Conservation (phyloP, 2,113 vertebrate species). For the Thalassoma bifasciatum region DNA sequence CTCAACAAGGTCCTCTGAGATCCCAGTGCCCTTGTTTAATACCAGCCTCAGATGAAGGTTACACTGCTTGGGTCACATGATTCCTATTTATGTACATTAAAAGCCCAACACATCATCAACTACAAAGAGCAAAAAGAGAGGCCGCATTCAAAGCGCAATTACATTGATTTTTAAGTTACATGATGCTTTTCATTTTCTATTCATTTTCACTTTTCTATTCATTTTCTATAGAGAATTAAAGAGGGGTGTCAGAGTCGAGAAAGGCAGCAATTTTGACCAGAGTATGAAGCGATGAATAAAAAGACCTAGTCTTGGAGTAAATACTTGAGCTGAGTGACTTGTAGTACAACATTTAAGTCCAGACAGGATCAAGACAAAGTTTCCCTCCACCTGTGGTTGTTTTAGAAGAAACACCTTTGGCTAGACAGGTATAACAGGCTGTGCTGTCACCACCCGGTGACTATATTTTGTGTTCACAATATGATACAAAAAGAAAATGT, state of each 20-base stretch:
- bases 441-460: no score
- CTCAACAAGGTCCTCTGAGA: slow-evolving; percentile 46
- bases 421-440: neutral
- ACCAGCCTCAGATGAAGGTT: slow-evolving; percentile 63
- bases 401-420: neutral
- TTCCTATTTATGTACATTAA: slow-evolving; percentile 25
- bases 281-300: slow-evolving; percentile 65
- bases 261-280: slow-evolving; percentile 64
- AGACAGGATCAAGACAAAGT: slow-evolving; percentile 29
- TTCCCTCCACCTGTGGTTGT: neutral
- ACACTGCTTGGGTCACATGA: slow-evolving; percentile 40
- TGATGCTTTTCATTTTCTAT: slow-evolving; percentile 59
- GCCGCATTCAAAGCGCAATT: slow-evolving; percentile 69
- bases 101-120: slow-evolving; percentile 67
- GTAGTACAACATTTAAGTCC: slow-evolving; percentile 27
- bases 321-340: slow-evolving; percentile 56
- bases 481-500: no score
- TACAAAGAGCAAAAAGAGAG: slow-evolving; percentile 57
- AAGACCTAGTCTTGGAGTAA: slow-evolving; percentile 58
- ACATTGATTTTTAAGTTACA: slow-evolving; percentile 63
- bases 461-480: no score
- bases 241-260: slow-evolving; percentile 55
- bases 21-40: slow-evolving; percentile 38
- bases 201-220: no score
- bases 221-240: slow-evolving; percentile 58